These are phyloP conservation scores for Epizoanthus scotinus DNA, from an alignment of 92 coral and sea anemone genomes.

Conservation along the genomic window DNA sequence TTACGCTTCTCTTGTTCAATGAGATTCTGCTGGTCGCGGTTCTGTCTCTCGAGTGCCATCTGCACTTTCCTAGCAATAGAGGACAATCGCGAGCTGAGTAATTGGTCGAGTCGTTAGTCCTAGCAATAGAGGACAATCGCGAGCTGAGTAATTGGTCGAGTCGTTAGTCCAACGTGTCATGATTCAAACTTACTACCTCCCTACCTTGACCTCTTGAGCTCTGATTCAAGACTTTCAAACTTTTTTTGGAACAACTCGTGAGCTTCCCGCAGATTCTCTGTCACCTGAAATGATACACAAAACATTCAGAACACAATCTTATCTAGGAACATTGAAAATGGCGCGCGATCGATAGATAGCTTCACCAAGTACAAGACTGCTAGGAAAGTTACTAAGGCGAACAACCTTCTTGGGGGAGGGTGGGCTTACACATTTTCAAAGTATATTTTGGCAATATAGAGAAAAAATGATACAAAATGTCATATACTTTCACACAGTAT, in stretches of 20 bases:
- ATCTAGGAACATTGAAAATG: too few species aligned
- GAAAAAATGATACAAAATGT: too few species aligned
- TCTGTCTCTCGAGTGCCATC: slow-evolving; percentile 80
- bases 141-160: background rate
- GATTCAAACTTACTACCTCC: background rate
- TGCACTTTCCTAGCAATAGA: slow-evolving; percentile 70
- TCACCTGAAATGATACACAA: slow-evolving; percentile 46
- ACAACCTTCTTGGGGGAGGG: too few species aligned
- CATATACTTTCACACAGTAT: too few species aligned
- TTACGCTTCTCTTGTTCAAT: slow-evolving; percentile 74
- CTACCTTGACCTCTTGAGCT: slow-evolving; percentile 87
- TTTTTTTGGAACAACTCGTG: slow-evolving; percentile 94
- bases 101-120: slow-evolving; percentile 48
- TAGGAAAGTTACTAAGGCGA: too few species aligned
- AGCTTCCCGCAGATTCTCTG: slow-evolving; percentile 89
- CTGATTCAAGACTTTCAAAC: slow-evolving; percentile 85
- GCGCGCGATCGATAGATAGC: too few species aligned
- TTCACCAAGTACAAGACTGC: too few species aligned
- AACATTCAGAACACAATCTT: too few species aligned
- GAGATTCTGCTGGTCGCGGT: slow-evolving; percentile 77
- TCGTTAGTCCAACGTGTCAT: background rate
- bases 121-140: background rate
- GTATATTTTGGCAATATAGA: too few species aligned
- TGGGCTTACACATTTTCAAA: too few species aligned
- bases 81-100: background rate